Percentiles rank a stretch among this genome's conserved stretches.
Conservation (phyloP, 2,113 vertebrate genomes). For the human (Homo sapiens) region DNA sequence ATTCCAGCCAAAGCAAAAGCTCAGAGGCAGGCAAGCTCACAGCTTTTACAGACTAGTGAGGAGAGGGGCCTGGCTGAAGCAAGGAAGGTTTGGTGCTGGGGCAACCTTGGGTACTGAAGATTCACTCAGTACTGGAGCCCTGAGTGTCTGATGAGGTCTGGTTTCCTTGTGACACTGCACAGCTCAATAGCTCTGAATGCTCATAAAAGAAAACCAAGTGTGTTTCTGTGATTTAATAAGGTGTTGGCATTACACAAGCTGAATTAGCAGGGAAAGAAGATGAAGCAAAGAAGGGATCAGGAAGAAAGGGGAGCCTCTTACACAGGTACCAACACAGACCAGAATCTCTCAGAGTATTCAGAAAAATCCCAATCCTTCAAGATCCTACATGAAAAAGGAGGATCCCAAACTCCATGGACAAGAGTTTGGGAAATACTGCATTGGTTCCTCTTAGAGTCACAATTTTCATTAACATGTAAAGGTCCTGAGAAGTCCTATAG, state of each 20-base stretch:
- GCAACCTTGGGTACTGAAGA: background rate
- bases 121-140: background rate
- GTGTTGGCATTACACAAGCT: background rate
- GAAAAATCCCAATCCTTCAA: background rate
- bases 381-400: background rate
- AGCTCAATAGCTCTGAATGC: background rate
- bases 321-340: background rate
- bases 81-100: background rate
- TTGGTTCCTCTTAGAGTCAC: background rate
- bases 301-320: background rate
- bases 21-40: background rate
- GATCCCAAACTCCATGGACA: no score
- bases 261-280: background rate
- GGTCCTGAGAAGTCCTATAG: background rate
- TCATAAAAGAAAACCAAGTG: background rate
- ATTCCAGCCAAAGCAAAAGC: background rate
- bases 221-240: background rate
- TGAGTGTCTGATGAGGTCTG: background rate
- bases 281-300: background rate
- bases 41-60: background rate
- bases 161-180: background rate
- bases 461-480: background rate
- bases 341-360: background rate
- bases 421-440: background rate
- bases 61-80: no score